Evolutionary conservation across 2,113 vertebrate genomes (phyloP), one percentile per base, ranked within the genome.

Genomic region (Eublepharis macularius): DNA sequence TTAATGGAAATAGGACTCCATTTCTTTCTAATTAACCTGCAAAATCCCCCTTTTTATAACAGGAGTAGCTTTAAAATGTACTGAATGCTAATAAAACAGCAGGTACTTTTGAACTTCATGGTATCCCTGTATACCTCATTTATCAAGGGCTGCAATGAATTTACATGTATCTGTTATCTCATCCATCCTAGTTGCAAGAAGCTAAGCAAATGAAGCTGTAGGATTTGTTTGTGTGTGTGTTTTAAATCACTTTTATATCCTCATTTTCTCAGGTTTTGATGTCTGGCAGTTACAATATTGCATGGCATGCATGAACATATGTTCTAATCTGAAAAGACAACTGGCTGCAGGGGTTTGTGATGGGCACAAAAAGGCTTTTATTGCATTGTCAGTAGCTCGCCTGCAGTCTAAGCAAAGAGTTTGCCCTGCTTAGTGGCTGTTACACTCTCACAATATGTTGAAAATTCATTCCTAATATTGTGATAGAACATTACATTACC

Each of bases 351-450:
- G 82, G 76, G 69, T 4, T 76, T 51, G 76, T 54, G 41, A 47
- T 73, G 9, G 70, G 29, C 81, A 45, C 80, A 47, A 76, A 75
- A 60, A 69, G 76, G 87, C 87, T 92, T 83, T 80, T 83, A 87
- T 88, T 92, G 91, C 90, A 89, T 88, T 77, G 82, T 80, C 70
- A 80, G 77, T 85, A 83, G 84, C 80, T 86, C 21, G 73, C 68
- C 51, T 85, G 76, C 69, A 73, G 69, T 80, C 66, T 39, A 73
- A 77, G 69, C 51, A 73, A 60, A 72, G 51, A 47, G 8, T 85
- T 73, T 26, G 6, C 75, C 70, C 29, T 26, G 16, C 45, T 16
- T 70, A 6, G 4, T 68, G 76, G 17, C 47, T 84, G 47, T 70
- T 79, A 69, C 32, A 70, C n/a, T 63, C n/a, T 80, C 41, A 63